A percentile compares a stretch with the other conserved stretches of the same genome.
Evolutionary conservation across 2,113 vertebrate genomes (phyloP).

Genomic region (Microtus oregoni): DNA sequence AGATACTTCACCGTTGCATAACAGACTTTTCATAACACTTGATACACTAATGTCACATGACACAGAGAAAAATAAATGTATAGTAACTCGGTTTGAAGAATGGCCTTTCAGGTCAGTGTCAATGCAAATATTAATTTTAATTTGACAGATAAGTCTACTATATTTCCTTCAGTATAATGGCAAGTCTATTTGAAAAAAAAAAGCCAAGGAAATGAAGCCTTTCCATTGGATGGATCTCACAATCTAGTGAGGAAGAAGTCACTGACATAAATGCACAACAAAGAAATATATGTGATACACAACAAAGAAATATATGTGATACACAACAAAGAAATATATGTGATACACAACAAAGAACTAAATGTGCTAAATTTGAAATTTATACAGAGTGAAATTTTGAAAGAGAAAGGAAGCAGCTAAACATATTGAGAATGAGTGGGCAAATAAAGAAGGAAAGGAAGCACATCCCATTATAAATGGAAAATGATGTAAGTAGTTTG

Average conservation of each 20-base stretch:
- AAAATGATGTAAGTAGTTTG: not conserved
- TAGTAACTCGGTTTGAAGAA: not conserved
- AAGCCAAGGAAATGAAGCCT: not conserved
- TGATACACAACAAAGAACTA: not conserved
- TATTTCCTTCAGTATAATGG: not conserved
- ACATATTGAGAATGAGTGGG: not conserved
- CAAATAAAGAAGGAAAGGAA: not conserved
- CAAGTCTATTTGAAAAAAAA: not conserved
- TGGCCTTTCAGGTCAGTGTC: not conserved
- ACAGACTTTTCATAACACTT: not conserved
- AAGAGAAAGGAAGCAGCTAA: not conserved
- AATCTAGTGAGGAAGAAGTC: not conserved
- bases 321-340: not conserved
- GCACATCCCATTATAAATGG: not conserved
- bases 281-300: too few species aligned
- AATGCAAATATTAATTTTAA: slow-evolving; percentile 53
- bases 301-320: not conserved
- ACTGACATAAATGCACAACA: not conserved
- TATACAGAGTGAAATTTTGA: not conserved
- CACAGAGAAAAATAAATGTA: not conserved
- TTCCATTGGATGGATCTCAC: not conserved
- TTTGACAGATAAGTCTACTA: not conserved
- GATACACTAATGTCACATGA: not conserved
- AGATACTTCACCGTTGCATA: not conserved
- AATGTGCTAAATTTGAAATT: not conserved